phyloP scores from a whole-genome alignment of 2,113 vertebrate genomes.

The Guaruba guarouba region DNA sequence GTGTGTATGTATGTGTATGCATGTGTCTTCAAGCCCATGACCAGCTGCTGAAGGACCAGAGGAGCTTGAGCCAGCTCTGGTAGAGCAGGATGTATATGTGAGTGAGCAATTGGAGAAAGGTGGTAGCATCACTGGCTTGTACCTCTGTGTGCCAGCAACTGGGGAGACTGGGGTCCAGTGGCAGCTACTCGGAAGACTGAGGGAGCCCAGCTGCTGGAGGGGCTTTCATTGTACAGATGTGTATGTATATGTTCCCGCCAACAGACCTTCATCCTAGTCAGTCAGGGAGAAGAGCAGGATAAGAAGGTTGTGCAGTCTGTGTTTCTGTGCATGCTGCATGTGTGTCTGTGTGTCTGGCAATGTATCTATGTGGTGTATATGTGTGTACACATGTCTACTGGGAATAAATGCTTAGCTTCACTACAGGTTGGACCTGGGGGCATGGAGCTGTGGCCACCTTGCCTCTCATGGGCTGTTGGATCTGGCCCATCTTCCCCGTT shows the following conservation, averaged over 20 bases:
- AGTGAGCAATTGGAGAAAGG: not conserved
- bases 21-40: not conserved
- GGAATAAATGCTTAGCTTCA: not conserved
- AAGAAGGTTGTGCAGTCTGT: not conserved
- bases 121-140: rapidly evolving
- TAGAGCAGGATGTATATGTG: not conserved
- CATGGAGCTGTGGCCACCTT: not conserved
- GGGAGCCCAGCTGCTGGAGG: not conserved
- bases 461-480: not conserved
- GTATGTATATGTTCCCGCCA: no score
- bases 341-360: not conserved
- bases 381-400: not conserved
- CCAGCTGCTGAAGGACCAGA: not conserved
- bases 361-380: not conserved
- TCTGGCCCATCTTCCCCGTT: not conserved
- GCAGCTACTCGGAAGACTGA: not conserved
- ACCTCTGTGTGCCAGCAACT: not conserved
- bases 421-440: not conserved
- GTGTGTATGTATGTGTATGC: no score
- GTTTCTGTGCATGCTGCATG: not conserved
- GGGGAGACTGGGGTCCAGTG: not conserved
- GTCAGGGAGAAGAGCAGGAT: not conserved
- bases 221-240: not conserved
- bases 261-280: not conserved
- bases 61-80: not conserved